Conservation (phyloP, 2,797 vertebrate species). For the Chromis chromis region DNA sequence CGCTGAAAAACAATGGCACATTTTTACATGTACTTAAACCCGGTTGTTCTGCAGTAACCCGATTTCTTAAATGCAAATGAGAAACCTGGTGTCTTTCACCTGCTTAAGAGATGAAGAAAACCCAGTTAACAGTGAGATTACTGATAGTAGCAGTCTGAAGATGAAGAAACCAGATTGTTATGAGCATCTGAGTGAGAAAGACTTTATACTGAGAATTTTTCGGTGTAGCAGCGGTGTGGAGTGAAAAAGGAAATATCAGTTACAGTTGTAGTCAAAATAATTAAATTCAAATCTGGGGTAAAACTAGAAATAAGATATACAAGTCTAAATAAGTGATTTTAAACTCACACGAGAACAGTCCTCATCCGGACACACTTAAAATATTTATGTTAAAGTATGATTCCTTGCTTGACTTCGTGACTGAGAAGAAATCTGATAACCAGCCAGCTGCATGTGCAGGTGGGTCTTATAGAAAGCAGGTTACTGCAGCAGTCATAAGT, state of each 20-base stretch:
- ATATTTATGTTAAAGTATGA: no score
- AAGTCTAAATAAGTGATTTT: no score
- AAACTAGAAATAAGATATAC: no score
- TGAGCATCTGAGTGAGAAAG: constrained; percentile 21
- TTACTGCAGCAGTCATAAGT: no score
- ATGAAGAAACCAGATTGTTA: not conserved
- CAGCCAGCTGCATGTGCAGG: not conserved
- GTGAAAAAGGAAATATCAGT: not conserved
- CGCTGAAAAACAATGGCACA: constrained; percentile 20
- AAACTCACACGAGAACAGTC: no score
- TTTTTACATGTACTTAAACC: constrained; percentile 14
- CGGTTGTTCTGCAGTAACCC: constrained; percentile 39
- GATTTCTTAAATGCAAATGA: constrained; percentile 47
- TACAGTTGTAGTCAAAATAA: not conserved
- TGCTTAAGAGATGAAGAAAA: constrained; percentile 15
- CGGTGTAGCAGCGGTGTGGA: not conserved
- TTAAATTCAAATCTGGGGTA: no score
- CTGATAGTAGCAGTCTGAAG: not conserved
- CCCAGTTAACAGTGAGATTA: constrained; percentile 7
- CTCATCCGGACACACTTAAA: no score
- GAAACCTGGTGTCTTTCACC: constrained; percentile 37
- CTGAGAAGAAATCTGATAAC: constrained; percentile 6
- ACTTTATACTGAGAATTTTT: not conserved
- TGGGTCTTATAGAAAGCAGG: not conserved
- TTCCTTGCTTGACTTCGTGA: no score